These are phyloP conservation scores for Anoncus sp. DNA, from an alignment of 2,888 invertebrate genomes.

Conservation along the genomic window DNA sequence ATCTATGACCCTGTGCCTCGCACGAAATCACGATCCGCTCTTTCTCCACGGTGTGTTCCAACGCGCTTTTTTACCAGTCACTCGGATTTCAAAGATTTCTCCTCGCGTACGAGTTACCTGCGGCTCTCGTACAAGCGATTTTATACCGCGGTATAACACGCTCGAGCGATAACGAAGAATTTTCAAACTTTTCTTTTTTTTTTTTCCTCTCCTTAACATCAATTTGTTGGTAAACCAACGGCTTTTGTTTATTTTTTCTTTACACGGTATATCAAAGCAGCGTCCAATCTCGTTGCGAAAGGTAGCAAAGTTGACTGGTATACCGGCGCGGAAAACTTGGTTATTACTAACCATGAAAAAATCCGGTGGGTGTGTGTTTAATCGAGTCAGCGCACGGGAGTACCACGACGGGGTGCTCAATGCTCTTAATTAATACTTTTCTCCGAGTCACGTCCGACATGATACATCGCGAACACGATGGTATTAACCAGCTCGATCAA, in stretches of 20 bases:
- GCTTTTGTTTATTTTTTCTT: not conserved
- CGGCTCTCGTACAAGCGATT: not conserved
- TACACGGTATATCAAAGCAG: not conserved
- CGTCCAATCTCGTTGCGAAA: constrained; percentile 10
- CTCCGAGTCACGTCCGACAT: constrained; percentile 55
- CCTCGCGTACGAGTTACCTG: not conserved
- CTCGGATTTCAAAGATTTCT: constrained; percentile 46
- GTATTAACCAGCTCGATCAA: constrained; percentile 66
- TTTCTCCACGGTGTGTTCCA: constrained; percentile 3
- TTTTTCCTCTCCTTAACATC: not conserved
- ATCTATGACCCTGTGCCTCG: constrained; percentile 78
- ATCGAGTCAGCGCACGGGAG: constrained; percentile 30
- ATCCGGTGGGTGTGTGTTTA: constrained; percentile 27
- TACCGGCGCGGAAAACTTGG: not conserved
- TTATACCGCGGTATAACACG: too few relatives aligned
- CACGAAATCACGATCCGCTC: constrained; percentile 67
- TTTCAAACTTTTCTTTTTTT: not conserved
- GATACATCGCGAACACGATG: constrained; percentile 52
- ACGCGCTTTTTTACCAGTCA: not conserved
- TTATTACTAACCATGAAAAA: constrained; percentile 14
- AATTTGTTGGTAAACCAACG: not conserved
- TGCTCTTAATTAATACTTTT: constrained; percentile 67
- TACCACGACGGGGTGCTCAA: constrained; percentile 46
- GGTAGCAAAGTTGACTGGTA: constrained; percentile 8
- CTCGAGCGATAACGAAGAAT: not conserved